These are phyloP conservation scores for Tipula vernalis DNA, from an alignment of 2,888 invertebrate species.

Conservation along the genomic window DNA sequence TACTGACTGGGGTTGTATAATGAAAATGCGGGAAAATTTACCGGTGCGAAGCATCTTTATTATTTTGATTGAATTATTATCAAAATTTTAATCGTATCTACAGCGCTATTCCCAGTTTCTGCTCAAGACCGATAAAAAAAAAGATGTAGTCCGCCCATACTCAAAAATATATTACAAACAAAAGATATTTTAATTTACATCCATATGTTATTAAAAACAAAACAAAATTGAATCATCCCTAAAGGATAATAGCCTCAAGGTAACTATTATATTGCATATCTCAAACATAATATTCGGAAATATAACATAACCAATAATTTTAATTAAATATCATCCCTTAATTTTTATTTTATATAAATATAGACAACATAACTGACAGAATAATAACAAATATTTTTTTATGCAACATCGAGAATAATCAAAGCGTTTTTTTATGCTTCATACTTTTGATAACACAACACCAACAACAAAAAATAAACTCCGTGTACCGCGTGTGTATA, in stretches of 20 bases:
- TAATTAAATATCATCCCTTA: not conserved
- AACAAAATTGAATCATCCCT: not conserved
- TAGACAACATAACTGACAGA: not conserved
- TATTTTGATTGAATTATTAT: constrained; percentile 4
- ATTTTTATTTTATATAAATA: not conserved
- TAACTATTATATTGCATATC: not conserved
- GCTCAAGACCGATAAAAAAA: not conserved
- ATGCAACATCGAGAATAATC: not conserved
- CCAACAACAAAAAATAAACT: not conserved
- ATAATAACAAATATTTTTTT: not conserved
- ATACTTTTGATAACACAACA: not conserved
- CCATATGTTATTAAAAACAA: not conserved
- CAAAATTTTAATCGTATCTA: not conserved
- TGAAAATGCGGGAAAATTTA: not conserved
- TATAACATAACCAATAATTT: not conserved
- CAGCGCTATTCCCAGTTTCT: not conserved
- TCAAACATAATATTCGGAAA: not conserved
- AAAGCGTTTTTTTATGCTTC: not conserved
- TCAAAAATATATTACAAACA: not conserved
- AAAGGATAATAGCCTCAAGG: not conserved
- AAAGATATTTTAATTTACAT: not conserved
- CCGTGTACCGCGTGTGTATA: not conserved
- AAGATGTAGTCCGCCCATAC: not conserved
- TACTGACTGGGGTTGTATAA: not conserved
- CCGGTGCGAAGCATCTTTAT: not conserved